A percentile compares a stretch with the other conserved stretches of the same genome.
Conservation (phyloP, 2,888 invertebrate species). For the Mythimna lalbum region DNA sequence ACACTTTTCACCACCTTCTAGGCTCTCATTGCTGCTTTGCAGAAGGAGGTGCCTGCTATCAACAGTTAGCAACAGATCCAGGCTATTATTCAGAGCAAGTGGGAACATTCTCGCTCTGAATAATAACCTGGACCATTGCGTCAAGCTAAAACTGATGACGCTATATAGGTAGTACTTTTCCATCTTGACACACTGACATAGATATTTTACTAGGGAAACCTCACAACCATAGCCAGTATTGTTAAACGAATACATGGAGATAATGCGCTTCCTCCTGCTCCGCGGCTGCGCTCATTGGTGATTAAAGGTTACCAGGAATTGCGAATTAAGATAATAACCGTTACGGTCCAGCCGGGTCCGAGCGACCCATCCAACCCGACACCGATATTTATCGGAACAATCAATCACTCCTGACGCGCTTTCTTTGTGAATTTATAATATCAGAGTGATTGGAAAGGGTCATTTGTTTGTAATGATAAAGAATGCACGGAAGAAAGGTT, state of each 20-base stretch:
- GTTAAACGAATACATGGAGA: conserved; percentile 14
- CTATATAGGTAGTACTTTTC: neutral
- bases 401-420: conserved; percentile 67
- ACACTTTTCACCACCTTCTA: no score
- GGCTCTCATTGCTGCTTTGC: no score
- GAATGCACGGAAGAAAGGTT: neutral
- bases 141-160: no score
- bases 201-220: neutral
- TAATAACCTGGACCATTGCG: no score
- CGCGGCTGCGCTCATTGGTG: conserved; percentile 62
- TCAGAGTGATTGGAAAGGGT: conserved; percentile 39
- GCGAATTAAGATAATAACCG: conserved; percentile 72
- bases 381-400: conserved; percentile 64
- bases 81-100: no score
- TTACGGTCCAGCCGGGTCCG: conserved; percentile 59
- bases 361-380: conserved; percentile 34
- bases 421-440: conserved; percentile 60
- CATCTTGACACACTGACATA: neutral
- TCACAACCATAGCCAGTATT: neutral
- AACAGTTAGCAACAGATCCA: no score
- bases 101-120: no score
- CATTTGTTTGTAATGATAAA: conserved; percentile 19
- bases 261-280: conserved; percentile 28
- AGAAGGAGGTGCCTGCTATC: no score
- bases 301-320: conserved; percentile 75